Base-by-base conservation (phyloP, 2,797 vertebrate genomes). In the Gorsachius magnificus region DNA sequence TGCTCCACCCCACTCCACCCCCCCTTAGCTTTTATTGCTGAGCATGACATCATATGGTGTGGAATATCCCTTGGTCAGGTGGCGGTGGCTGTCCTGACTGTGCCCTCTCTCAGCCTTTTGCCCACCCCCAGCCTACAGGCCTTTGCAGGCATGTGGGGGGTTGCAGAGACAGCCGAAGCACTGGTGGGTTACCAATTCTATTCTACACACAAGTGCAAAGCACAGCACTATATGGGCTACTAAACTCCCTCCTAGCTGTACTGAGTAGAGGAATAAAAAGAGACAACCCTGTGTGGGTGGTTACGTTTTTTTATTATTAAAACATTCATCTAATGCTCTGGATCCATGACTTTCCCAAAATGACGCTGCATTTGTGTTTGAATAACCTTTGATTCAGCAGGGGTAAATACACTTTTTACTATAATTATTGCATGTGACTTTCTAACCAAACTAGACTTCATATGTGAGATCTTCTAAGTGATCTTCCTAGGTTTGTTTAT, bases 131-230 rank as follows among this genome's bases (percentile, higher is more conserved):
- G 36, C 24, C 60, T 58, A 7, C 9, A 38, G 46, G 29, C 21
- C 14, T 83, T 61, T 57, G 14, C 29, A 31, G 48, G n/a, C 1
- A 1, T 2, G 0, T 4, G 5, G 16, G 31, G 11, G 9, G 10
- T 19, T 65, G 53, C 29, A 61, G 22, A 61, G 25, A 16, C 10
- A 41, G n/a, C 43, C 26, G 6, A 80, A 63, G 20, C 11, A 31
- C 0, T 36, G 15, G 6, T 53, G 25, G 24, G 6, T 61, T 57
- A 31, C 21, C 57, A 45, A 10, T 36, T 20, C 46, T 21, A 7
- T 28, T 57, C 17, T 53, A 57, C 7, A 28, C 21, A 35, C 17
- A 46, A n/a, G 16, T 28, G 35, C 10, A 48, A 90, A 53, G 46
- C n/a, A 38, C 13, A n/a, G 6, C 21, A n/a, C 17, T 43, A 1